Conservation (phyloP, 2,113 vertebrate genomes). For the Ammodramus savannarum region DNA sequence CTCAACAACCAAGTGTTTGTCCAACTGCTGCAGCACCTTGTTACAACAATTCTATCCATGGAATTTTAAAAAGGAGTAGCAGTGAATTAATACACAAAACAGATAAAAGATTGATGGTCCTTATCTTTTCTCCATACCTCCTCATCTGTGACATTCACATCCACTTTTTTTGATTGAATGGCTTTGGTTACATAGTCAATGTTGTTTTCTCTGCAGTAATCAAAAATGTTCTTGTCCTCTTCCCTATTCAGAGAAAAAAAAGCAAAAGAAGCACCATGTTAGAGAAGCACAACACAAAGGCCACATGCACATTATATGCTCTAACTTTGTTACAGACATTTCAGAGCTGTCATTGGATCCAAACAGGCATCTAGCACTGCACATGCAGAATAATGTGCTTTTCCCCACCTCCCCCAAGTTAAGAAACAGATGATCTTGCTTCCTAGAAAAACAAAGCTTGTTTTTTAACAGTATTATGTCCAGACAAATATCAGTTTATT, state of each 20-base stretch:
- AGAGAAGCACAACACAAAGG: constrained; percentile 22
- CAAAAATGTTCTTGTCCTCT: constrained; percentile 97
- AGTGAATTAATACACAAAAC: background rate
- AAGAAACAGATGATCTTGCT: background rate
- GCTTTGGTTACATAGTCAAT: constrained; percentile 86
- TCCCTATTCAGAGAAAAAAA: constrained; percentile 79
- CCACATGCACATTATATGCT: background rate
- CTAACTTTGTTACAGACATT: background rate
- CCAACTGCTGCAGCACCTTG: background rate
- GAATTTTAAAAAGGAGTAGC: background rate
- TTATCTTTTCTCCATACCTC: constrained; percentile 79
- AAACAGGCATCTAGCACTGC: background rate
- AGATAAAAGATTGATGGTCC: background rate
- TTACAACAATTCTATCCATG: background rate
- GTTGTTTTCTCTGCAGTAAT: constrained; percentile 98
- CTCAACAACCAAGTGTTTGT: background rate
- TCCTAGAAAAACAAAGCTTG: background rate
- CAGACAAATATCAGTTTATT: background rate
- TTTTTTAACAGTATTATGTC: background rate
- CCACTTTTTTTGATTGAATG: constrained; percentile 85
- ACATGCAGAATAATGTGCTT: background rate
- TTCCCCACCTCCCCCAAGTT: background rate
- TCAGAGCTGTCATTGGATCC: background rate
- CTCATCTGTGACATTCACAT: constrained; percentile 90
- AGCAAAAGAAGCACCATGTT: constrained; percentile 15